Percentiles rank a stretch among this genome's conserved stretches.
Conservation (phyloP, 2,113 vertebrate species). For the Burhinus oedicnemus region DNA sequence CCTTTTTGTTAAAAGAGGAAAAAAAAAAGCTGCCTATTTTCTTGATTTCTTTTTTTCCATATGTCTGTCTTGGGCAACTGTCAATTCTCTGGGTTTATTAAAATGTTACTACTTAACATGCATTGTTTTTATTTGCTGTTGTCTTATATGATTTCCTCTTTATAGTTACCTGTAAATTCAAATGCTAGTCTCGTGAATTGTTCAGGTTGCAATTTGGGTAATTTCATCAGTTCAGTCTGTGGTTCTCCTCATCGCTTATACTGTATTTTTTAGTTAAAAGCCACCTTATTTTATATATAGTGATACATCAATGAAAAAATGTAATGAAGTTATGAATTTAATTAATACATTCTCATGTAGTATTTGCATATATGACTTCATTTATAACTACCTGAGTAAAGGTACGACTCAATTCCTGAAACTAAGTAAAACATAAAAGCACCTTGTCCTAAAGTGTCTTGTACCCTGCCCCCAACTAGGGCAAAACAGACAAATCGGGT, state of each 20-base stretch:
- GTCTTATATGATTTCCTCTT: neutral
- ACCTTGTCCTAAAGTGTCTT: neutral
- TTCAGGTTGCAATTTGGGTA: neutral
- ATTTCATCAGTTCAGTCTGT: neutral
- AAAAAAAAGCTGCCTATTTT: neutral
- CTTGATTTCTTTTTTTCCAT: neutral
- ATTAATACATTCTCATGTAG: neutral
- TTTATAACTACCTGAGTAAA: neutral
- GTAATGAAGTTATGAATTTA: neutral
- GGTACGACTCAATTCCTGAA: neutral
- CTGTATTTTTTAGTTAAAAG: neutral
- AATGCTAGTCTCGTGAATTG: neutral
- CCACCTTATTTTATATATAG: neutral
- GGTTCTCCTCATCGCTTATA: neutral
- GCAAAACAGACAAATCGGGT: neutral
- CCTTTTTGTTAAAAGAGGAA: neutral
- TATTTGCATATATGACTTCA: neutral
- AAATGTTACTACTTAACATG: neutral
- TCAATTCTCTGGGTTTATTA: neutral
- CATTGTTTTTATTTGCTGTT: neutral
- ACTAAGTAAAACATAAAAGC: neutral
- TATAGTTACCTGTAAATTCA: neutral
- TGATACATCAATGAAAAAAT: neutral
- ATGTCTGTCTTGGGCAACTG: neutral
- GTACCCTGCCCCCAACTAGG: accelerated